A percentile compares a stretch with the other conserved stretches of the same genome.
Conservation (phyloP, 2,888 invertebrate genomes). For the Cordilura impudica region DNA sequence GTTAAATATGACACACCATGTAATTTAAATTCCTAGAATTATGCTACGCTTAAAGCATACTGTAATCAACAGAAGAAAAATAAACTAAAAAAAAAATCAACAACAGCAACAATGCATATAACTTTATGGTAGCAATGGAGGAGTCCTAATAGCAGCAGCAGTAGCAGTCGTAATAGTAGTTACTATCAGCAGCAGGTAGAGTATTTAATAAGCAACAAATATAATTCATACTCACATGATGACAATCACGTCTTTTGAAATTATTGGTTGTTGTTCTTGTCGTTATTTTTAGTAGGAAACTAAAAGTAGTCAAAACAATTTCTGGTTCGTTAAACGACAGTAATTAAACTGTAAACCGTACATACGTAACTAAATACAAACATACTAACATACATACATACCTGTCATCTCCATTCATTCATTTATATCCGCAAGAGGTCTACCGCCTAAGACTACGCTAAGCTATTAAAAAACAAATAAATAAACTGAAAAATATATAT, state of each 20-base stretch:
- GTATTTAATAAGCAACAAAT: conserved; percentile 47
- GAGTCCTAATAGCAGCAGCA: neutral
- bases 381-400: neutral
- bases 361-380: conserved; percentile 40
- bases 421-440: neutral
- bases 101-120: neutral
- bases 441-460: conserved; percentile 28
- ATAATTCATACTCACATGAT: conserved; percentile 34
- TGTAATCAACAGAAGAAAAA: conserved; percentile 44
- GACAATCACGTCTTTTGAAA: conserved; percentile 57
- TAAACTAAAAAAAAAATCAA: conserved; percentile 7
- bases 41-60: conserved; percentile 45
- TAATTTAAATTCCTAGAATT: conserved; percentile 48
- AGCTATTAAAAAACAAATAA: conserved; percentile 29
- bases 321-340: conserved; percentile 74
- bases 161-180: neutral
- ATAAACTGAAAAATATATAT: neutral
- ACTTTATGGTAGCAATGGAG: conserved; percentile 28
- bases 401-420: neutral
- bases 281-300: conserved; percentile 9
- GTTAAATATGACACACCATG: neutral
- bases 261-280: conserved; percentile 17
- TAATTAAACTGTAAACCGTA: conserved; percentile 71
- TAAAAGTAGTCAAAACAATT: conserved; percentile 57
- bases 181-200: neutral